Evolutionary conservation across 2,113 vertebrate species (phyloP).

Genomic region (Mormoops blainvillei): DNA sequence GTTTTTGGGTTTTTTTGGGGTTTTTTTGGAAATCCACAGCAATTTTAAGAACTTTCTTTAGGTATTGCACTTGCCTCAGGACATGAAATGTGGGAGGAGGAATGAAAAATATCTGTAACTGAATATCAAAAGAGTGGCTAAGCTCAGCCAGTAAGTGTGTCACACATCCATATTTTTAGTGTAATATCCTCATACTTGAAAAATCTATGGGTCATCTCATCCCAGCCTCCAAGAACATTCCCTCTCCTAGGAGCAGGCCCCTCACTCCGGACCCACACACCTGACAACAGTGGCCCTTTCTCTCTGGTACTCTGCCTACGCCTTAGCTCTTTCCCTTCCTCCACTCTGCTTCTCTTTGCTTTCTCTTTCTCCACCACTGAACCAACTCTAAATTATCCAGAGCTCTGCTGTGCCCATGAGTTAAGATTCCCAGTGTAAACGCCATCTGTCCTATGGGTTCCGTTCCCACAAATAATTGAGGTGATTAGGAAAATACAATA

Average conservation of each 20-base stretch:
- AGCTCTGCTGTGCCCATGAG: background rate
- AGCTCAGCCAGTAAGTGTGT: background rate
- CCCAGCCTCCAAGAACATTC: background rate
- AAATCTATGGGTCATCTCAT: accelerated
- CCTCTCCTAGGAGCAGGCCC: accelerated
- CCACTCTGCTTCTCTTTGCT: background rate
- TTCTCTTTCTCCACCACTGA: background rate
- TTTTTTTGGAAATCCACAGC: background rate
- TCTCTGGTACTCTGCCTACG: background rate
- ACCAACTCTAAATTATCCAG: background rate
- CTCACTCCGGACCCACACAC: background rate
- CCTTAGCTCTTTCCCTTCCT: background rate
- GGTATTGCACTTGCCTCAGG: background rate
- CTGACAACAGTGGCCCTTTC: background rate
- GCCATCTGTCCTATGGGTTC: background rate
- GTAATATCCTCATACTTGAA: background rate
- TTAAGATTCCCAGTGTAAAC: background rate
- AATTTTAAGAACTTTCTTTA: background rate
- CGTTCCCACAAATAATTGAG: background rate
- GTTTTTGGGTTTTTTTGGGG: too few species aligned
- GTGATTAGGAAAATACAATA: background rate
- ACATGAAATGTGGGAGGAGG: background rate
- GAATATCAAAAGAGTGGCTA: background rate
- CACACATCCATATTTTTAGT: background rate
- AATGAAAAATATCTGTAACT: background rate